These are phyloP conservation scores for Archivesica marissinica DNA, from an alignment of 1,140 invertebrate genomes.

Conservation along the genomic window DNA sequence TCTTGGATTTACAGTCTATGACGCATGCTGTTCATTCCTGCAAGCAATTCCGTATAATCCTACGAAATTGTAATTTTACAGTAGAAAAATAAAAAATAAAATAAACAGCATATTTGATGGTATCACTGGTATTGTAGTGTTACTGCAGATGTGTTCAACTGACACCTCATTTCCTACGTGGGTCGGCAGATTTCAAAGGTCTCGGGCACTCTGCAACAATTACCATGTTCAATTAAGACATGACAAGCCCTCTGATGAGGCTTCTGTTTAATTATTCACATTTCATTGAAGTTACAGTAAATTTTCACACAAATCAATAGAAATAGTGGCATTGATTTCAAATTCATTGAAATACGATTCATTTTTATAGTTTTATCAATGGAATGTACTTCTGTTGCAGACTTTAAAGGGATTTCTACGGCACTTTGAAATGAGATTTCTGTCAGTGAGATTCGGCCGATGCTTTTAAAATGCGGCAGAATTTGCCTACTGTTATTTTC, in stretches of 20 bases:
- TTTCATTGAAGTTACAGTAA: conserved; percentile 44
- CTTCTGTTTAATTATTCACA: conserved; percentile 46
- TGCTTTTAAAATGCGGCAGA: no score
- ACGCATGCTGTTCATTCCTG: no score
- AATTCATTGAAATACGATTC: conserved; percentile 34
- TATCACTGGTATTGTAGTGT: neutral
- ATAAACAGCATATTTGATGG: conserved; percentile 8
- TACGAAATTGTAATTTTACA: no score
- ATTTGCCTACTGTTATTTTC: no score
- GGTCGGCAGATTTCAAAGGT: conserved; percentile 23
- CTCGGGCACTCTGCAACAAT: conserved; percentile 20
- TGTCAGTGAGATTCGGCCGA: no score
- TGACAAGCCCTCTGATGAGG: conserved; percentile 11
- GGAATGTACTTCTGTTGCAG: neutral
- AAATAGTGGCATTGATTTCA: conserved; percentile 37
- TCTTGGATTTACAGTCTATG: no score
- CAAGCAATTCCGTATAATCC: no score
- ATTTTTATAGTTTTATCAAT: conserved; percentile 7
- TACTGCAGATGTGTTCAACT: conserved; percentile 12
- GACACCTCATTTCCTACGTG: conserved; percentile 30
- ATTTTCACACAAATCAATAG: conserved; percentile 37
- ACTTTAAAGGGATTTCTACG: conserved; percentile 1
- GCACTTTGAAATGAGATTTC: no score
- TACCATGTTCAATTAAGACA: conserved; percentile 24
- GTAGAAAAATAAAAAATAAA: no score